Percentiles rank a stretch among this genome's conserved stretches.
Conservation (phyloP, 2,113 vertebrate species). For the Campylorhamphus procurvoides region DNA sequence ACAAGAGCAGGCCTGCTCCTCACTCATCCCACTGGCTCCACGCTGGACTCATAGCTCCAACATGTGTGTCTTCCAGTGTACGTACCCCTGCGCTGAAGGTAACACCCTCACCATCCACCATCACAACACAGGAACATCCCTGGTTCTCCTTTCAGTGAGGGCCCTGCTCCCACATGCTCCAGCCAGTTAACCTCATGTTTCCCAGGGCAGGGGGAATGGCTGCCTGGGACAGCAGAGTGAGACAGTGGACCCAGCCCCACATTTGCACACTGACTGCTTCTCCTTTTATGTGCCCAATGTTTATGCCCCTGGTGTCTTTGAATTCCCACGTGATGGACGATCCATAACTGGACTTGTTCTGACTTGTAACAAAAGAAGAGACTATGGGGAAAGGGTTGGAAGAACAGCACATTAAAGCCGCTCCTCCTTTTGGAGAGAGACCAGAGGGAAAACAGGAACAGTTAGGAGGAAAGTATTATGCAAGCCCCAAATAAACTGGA, state of each 20-base stretch:
- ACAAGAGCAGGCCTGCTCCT: not conserved
- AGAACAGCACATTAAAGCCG: not conserved
- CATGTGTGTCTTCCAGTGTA: fast-evolving
- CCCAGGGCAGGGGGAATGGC: not conserved
- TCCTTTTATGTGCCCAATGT: not conserved
- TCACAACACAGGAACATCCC: fast-evolving
- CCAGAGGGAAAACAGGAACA: not conserved
- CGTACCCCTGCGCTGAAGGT: not conserved
- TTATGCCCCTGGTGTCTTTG: not conserved
- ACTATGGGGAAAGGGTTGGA: not conserved
- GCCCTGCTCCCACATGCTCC: not conserved
- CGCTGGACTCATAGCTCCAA: not conserved
- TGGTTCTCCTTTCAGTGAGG: not conserved
- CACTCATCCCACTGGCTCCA: not conserved
- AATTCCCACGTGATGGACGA: not conserved
- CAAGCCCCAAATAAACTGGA: not conserved
- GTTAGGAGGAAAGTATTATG: not conserved
- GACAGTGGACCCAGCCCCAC: not conserved
- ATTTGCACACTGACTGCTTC: not conserved
- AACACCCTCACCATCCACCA: not conserved
- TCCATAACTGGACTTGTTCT: not conserved
- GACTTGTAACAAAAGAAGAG: not conserved
- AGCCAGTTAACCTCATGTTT: fast-evolving
- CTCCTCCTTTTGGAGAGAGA: not conserved
- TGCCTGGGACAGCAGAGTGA: not conserved